phyloP scores from a whole-genome alignment of 2,888 invertebrate species.

The Tetrapedia diversipes region DNA sequence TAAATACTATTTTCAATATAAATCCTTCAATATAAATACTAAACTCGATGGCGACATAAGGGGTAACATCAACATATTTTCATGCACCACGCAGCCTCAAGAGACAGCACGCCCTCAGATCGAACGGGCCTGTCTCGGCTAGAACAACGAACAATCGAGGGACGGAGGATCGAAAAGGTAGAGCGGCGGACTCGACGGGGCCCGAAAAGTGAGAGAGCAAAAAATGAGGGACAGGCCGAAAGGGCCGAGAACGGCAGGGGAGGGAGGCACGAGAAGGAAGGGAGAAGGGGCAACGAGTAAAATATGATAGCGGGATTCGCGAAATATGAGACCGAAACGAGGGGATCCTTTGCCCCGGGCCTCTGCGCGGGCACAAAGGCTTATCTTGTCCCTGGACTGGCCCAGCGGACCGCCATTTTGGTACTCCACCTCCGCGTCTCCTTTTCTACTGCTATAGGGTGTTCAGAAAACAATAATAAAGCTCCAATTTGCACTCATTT shows the following conservation, averaged over 20 bases:
- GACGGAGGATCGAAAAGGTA: slow-evolving; percentile 28
- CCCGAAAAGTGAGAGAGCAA: slow-evolving; percentile 64
- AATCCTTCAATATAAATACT: too few species aligned
- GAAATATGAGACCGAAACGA: slow-evolving; percentile 81
- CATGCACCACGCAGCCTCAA: slow-evolving; percentile 1
- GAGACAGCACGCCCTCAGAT: slow-evolving; percentile 6
- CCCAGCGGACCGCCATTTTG: slow-evolving; percentile 72
- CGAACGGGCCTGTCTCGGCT: slow-evolving; percentile 14
- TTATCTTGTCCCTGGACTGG: slow-evolving; percentile 77
- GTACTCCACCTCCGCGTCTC: slow-evolving; percentile 66
- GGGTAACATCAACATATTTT: too few species aligned
- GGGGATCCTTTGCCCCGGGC: slow-evolving; percentile 71
- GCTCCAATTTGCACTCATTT: too few species aligned
- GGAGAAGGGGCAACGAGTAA: slow-evolving; percentile 67
- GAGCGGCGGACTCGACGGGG: slow-evolving; percentile 39
- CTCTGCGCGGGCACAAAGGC: slow-evolving; percentile 75
- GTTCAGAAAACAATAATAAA: too few species aligned
- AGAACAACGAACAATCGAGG: slow-evolving; percentile 49
- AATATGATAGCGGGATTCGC: slow-evolving; percentile 81
- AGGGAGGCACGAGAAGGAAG: slow-evolving; percentile 14
- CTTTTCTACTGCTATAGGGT: too few species aligned
- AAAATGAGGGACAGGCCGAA: slow-evolving; percentile 58
- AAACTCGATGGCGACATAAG: too few species aligned
- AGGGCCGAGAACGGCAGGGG: slow-evolving; percentile 20
- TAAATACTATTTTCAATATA: too few species aligned